A percentile compares a stretch with the other conserved stretches of the same genome.
These are phyloP conservation scores for Zapornia atra DNA, from an alignment of 2,113 vertebrate genomes.

Conservation along the genomic window DNA sequence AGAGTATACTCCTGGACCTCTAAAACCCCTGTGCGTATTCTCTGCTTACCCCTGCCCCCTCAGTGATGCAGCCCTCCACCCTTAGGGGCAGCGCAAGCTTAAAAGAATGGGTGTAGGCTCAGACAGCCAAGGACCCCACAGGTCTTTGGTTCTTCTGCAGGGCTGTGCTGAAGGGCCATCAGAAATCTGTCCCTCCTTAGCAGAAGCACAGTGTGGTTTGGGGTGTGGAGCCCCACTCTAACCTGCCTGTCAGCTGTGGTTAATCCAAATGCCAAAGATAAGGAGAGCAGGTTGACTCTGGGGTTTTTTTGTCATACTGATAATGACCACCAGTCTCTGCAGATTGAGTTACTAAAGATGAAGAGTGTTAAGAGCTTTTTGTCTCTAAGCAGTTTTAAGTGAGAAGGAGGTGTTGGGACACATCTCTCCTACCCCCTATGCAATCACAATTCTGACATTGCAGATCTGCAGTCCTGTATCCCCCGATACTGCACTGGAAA, in stretches of 20 bases:
- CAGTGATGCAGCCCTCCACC: neutral
- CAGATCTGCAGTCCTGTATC: conserved; percentile 48
- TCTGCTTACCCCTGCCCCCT: neutral
- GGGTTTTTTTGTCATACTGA: neutral
- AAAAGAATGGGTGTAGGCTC: neutral
- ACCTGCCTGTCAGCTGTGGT: conserved; percentile 40
- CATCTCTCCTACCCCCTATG: conserved; percentile 58
- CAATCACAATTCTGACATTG: conserved; percentile 62
- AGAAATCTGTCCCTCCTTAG: conserved; percentile 20
- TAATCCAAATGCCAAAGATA: conserved; percentile 67
- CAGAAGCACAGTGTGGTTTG: neutral
- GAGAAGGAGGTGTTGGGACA: conserved; percentile 12
- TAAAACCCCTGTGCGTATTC: neutral
- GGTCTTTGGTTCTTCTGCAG: neutral
- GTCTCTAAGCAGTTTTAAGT: neutral
- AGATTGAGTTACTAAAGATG: neutral
- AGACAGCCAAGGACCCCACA: neutral
- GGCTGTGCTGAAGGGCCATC: neutral
- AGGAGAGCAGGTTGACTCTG: conserved; percentile 11
- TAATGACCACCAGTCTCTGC: neutral
- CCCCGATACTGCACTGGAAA: conserved; percentile 42
- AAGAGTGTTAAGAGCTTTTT: conserved; percentile 8
- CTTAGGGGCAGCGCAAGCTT: neutral
- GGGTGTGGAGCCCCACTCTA: conserved; percentile 1
- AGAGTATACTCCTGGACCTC: neutral